Evolutionary conservation across 2,888 invertebrate species (phyloP), one percentile per base, ranked within the genome.

Genomic region (Anthophora plumipes): DNA sequence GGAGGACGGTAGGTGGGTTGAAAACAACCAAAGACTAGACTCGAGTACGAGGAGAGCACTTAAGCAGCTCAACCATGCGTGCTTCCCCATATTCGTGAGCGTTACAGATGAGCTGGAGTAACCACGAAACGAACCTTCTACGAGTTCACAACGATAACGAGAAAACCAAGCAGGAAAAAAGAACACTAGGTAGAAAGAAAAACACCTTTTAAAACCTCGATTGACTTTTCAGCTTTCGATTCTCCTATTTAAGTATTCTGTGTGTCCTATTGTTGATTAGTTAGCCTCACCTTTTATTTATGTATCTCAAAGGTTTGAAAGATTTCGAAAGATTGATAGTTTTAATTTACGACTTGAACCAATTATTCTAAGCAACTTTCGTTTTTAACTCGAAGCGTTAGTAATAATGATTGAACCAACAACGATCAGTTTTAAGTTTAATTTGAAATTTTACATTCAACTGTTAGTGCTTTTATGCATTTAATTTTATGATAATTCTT

Each of bases 11-110:
- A 86, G 86, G 70, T 85, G 80, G 77, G 67, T 84, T 78, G 86
- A 81, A 80, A 80, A 81, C 68, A 66, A 74, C 50, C 76, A 60
- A 87, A 72, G 85, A 80, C 87, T 89, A 84, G 89, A 87, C 84
- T 88, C 85, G 79, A 80, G 83, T 82, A 78, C 84, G 71, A 74
- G 71, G 79, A 74, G 79, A 78, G 76, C 86, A 87, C 89, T 91
- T 89, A 90, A 80, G 88, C 82, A 66, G 79, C 72, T 91, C 92
- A 92, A 89, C 92, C 90, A 92, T 90, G 91, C 92, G 88, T 92
- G 89, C 87, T 92, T 92, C 92, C 92, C 88, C 85, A 84, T 82
- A 85, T 87, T 79, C 78, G 81, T 74, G 66, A 76, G 85, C 87
- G 82, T 89, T 84, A 87, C 90, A 90, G 91, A 90, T 91, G 90